A percentile compares a stretch with the other conserved stretches of the same genome.
phyloP scores from a whole-genome alignment of 2,888 invertebrate species.

The Sialis fuliginosa region DNA sequence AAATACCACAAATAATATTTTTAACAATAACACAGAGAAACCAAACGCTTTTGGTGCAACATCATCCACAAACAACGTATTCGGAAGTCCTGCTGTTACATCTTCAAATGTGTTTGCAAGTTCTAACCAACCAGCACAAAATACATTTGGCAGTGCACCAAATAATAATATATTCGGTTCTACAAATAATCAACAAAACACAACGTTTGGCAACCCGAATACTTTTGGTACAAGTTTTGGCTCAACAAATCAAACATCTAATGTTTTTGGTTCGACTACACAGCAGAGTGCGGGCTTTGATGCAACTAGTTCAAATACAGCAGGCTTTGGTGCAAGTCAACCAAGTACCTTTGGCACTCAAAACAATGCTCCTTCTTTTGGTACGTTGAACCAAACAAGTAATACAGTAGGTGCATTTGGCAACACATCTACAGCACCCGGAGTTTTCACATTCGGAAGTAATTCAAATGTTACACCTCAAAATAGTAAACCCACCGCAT shows the following conservation, averaged over 20 bases:
- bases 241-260: background rate
- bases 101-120: background rate
- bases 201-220: background rate
- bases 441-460: constrained; percentile 13
- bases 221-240: background rate
- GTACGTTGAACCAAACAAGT: constrained; percentile 3
- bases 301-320: background rate
- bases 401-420: constrained; percentile 9
- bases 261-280: constrained; percentile 2
- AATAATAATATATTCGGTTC: background rate
- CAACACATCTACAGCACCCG: constrained; percentile 1
- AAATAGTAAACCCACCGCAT: constrained; percentile 11
- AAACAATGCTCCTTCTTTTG: constrained; percentile 9
- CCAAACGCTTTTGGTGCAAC: background rate
- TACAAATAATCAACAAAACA: background rate
- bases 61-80: background rate
- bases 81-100: background rate
- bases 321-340: background rate
- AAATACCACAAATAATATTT: background rate
- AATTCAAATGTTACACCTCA: background rate
- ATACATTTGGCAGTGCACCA: background rate
- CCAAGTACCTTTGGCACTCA: constrained; percentile 9
- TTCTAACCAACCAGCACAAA: background rate
- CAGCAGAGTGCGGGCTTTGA: background rate
- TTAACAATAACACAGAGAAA: background rate